A percentile compares a stretch with the other conserved stretches of the same genome.
Conservation (phyloP, 2,888 invertebrate species). For the Cantharis nigra region DNA sequence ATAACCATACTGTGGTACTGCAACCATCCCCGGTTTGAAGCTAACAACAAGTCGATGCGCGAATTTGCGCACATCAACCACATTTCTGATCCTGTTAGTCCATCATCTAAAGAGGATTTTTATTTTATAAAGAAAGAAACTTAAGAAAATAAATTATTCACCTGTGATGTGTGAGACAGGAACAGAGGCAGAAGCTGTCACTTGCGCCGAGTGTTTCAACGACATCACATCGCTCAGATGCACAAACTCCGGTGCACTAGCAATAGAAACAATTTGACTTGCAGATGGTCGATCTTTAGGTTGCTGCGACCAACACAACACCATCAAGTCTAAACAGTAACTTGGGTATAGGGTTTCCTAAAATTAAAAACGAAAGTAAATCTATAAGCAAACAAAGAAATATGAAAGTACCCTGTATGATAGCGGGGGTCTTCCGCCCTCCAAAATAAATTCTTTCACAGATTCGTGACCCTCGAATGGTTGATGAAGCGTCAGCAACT, state of each 20-base stretch:
- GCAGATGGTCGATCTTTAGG: slow-evolving; percentile 89
- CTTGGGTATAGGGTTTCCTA: slow-evolving; percentile 83
- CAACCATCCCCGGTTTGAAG: slow-evolving; percentile 61
- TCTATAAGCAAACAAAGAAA: neutral
- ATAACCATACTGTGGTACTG: slow-evolving; percentile 64
- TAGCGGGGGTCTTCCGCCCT: slow-evolving; percentile 90
- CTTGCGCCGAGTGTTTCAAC: slow-evolving; percentile 69
- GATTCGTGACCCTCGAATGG: slow-evolving; percentile 97
- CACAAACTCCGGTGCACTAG: slow-evolving; percentile 91
- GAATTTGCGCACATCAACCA: slow-evolving; percentile 75
- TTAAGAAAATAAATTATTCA: slow-evolving; percentile 32
- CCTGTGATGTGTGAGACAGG: slow-evolving; percentile 58
- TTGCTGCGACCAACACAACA: slow-evolving; percentile 91
- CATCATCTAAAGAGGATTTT: slow-evolving; percentile 56
- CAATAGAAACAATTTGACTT: slow-evolving; percentile 90
- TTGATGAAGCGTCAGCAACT: slow-evolving; percentile 87
- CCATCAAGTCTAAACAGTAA: slow-evolving; percentile 92
- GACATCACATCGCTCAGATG: slow-evolving; percentile 81
- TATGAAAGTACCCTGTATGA: slow-evolving; percentile 69
- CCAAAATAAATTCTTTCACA: slow-evolving; percentile 93
- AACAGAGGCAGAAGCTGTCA: slow-evolving; percentile 65
- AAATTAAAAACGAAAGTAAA: slow-evolving; percentile 1
- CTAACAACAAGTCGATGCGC: slow-evolving; percentile 65
- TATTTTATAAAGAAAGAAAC: neutral
- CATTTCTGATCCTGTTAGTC: slow-evolving; percentile 66